A percentile compares a stretch with the other conserved stretches of the same genome.
phyloP scores from a whole-genome alignment of 2,888 invertebrate species.

The Heliconius aoede region DNA sequence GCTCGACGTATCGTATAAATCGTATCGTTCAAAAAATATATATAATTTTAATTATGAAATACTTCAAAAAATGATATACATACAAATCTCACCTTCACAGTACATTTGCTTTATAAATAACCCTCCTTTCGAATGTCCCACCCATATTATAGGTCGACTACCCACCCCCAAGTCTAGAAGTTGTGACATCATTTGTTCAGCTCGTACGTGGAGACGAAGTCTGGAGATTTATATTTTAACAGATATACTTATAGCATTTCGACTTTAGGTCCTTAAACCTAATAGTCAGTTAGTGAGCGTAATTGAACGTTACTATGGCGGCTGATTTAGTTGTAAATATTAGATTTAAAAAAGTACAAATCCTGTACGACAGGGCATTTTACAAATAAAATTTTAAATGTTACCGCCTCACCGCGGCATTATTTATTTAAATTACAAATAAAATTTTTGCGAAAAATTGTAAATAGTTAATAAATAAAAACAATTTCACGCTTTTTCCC shows the following conservation, averaged over 20 bases:
- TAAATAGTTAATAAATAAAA: neutral
- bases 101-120: slow-evolving; percentile 93
- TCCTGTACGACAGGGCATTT: too few relatives aligned
- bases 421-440: too few relatives aligned
- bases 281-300: too few relatives aligned
- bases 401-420: too few relatives aligned
- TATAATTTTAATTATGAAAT: too few relatives aligned
- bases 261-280: neutral
- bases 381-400: too few relatives aligned
- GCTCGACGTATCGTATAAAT: too few relatives aligned
- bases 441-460: too few relatives aligned
- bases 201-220: slow-evolving; percentile 86
- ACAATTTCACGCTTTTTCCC: neutral
- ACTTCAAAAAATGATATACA: neutral
- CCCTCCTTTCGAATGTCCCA: slow-evolving; percentile 94
- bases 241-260: neutral
- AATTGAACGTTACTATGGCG: too few relatives aligned
- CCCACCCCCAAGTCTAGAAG: slow-evolving; percentile 87
- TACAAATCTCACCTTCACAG: slow-evolving; percentile 82
- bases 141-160: slow-evolving; percentile 92
- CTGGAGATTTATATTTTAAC: slow-evolving; percentile 65
- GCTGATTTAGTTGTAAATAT: too few relatives aligned
- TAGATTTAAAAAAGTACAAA: too few relatives aligned
- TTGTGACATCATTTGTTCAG: slow-evolving; percentile 88
- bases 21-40: too few relatives aligned